A percentile compares a stretch with the other conserved stretches of the same genome.
Evolutionary conservation across 2,888 invertebrate genomes (phyloP).

Genomic region (Andrena praecox): DNA sequence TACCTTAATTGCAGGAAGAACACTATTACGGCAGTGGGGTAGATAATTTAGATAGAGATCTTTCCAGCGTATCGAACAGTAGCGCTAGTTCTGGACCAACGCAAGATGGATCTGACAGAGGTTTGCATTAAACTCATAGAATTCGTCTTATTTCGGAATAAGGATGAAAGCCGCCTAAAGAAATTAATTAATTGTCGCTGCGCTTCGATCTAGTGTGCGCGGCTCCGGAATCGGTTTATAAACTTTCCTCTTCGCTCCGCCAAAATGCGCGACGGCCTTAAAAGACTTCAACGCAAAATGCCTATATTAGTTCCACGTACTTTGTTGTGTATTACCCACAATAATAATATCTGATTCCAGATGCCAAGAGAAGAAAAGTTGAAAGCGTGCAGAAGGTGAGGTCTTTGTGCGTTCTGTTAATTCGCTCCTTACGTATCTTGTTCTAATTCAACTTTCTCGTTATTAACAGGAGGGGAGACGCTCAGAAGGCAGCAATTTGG

Average conservation of each 20-base stretch:
- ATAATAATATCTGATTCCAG: constrained; percentile 84
- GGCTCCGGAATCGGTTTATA: too few species aligned
- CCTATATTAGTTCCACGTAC: neutral
- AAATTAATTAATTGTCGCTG: neutral
- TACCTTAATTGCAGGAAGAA: constrained; percentile 84
- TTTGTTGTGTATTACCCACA: constrained; percentile 11
- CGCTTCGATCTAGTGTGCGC: too few species aligned
- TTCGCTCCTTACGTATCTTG: neutral
- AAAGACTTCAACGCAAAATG: too few species aligned
- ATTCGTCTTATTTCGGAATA: neutral
- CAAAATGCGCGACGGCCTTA: too few species aligned
- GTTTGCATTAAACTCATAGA: constrained; percentile 80
- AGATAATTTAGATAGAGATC: constrained; percentile 87
- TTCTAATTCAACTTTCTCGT: constrained; percentile 46
- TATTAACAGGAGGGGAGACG: constrained; percentile 79
- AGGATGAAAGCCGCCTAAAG: neutral
- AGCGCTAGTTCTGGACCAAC: constrained; percentile 83
- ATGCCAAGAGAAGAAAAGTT: constrained; percentile 94
- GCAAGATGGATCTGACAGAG: constrained; percentile 85
- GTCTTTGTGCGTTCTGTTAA: constrained; percentile 70
- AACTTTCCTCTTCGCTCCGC: too few species aligned
- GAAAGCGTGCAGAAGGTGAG: constrained; percentile 94
- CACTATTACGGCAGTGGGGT: constrained; percentile 84
- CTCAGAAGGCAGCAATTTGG: constrained; percentile 73
- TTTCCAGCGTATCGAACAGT: constrained; percentile 85